phyloP scores from a whole-genome alignment of 1,140 invertebrate species.

The Euura lappo region DNA sequence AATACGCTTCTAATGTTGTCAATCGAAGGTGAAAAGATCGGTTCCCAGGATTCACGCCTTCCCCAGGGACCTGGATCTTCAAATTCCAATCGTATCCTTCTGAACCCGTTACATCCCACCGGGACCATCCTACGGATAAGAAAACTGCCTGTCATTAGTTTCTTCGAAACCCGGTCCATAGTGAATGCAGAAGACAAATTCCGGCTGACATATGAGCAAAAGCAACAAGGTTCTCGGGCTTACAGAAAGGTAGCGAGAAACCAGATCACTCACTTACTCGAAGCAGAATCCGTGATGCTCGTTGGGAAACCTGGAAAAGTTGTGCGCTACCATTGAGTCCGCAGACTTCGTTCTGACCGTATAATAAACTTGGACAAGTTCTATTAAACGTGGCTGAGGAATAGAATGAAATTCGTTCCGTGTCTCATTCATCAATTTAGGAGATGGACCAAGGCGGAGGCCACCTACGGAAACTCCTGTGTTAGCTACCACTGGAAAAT shows the following conservation, averaged over 20 bases:
- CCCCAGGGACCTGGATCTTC: neutral
- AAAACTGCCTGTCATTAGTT: neutral
- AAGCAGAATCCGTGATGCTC: neutral
- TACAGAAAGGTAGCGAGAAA: neutral
- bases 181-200: too few relatives aligned
- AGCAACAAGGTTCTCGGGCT: too few relatives aligned
- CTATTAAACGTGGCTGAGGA: conserved; percentile 45
- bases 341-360: conserved; percentile 16
- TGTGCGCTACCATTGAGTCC: conserved; percentile 17
- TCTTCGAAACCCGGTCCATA: neutral
- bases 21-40: too few relatives aligned
- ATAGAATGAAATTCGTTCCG: conserved; percentile 41
- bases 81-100: neutral
- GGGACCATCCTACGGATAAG: neutral
- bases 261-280: conserved; percentile 18
- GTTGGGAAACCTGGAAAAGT: neutral
- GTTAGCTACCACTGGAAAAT: too few relatives aligned
- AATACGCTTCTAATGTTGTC: too few relatives aligned
- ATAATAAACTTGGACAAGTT: conserved; percentile 58
- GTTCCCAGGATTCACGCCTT: neutral
- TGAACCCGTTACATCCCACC: neutral
- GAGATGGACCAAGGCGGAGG: too few relatives aligned
- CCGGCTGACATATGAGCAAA: too few relatives aligned
- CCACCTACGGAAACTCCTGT: too few relatives aligned
- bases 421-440: conserved; percentile 59